Percentiles rank a stretch among this genome's conserved stretches.
Conservation (phyloP, 1,140 invertebrate species). For the Mactra quadrangularis region DNA sequence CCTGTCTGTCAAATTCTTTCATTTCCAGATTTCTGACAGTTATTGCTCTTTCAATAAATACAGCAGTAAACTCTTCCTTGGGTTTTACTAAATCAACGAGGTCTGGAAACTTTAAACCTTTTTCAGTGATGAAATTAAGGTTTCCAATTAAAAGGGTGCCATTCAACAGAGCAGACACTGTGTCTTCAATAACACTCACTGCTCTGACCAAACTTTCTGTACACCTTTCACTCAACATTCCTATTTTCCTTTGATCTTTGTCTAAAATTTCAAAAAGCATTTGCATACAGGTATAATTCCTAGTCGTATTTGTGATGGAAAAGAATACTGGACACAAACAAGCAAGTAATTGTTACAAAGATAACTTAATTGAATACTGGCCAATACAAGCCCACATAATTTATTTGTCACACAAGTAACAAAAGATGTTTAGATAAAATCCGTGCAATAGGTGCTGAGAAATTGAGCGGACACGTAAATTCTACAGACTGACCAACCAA, state of each 20-base stretch:
- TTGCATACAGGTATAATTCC: too few species aligned
- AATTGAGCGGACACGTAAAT: too few species aligned
- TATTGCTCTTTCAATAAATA: background rate
- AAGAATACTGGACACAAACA: too few species aligned
- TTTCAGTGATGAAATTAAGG: background rate
- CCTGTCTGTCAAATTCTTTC: background rate
- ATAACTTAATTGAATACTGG: too few species aligned
- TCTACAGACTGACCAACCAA: too few species aligned
- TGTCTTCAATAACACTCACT: background rate
- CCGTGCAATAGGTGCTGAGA: too few species aligned
- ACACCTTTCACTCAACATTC: background rate
- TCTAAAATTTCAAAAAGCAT: too few species aligned
- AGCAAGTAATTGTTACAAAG: too few species aligned
- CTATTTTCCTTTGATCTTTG: slow-evolving; percentile 1
- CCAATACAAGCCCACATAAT: too few species aligned
- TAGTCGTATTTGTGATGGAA: too few species aligned
- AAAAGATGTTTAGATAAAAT: too few species aligned
- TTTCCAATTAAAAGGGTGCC: background rate
- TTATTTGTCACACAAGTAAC: too few species aligned
- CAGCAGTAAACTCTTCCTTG: background rate
- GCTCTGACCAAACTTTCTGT: background rate
- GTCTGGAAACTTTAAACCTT: background rate
- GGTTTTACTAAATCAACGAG: background rate
- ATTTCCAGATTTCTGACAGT: background rate
- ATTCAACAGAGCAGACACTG: background rate